A percentile compares a stretch with the other conserved stretches of the same genome.
phyloP scores from a whole-genome alignment of 1,140 invertebrate species.

The Drosophila micromelanica region DNA sequence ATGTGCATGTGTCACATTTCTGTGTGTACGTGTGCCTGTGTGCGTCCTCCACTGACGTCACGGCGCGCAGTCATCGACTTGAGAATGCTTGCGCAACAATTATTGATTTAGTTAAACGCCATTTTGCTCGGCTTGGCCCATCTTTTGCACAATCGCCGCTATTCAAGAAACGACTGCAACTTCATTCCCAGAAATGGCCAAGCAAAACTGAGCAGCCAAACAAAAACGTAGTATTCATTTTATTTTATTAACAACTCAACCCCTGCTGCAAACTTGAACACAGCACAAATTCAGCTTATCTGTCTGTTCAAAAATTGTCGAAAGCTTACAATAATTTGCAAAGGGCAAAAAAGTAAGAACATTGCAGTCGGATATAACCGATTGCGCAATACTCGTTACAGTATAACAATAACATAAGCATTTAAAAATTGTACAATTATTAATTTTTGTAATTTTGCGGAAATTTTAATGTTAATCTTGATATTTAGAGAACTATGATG shows the following conservation, averaged over 20 bases:
- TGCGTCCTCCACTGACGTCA: slow-evolving; percentile 46
- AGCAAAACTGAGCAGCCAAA: slow-evolving; percentile 50
- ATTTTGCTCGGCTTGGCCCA: not conserved
- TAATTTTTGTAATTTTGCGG: too few species aligned
- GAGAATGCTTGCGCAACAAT: slow-evolving; percentile 73
- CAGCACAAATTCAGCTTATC: slow-evolving; percentile 47
- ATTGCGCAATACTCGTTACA: too few species aligned
- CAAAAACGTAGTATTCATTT: slow-evolving; percentile 58
- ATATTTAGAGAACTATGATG: too few species aligned
- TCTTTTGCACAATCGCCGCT: slow-evolving; percentile 1
- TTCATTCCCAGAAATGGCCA: slow-evolving; percentile 61
- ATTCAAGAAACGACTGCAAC: slow-evolving; percentile 42
- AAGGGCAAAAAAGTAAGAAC: slow-evolving; percentile 35
- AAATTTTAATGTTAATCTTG: too few species aligned
- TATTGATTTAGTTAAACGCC: slow-evolving; percentile 64
- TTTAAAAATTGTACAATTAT: too few species aligned
- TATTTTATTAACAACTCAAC: slow-evolving; percentile 22
- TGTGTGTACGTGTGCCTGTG: not conserved
- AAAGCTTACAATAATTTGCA: slow-evolving; percentile 47
- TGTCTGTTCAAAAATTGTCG: slow-evolving; percentile 29
- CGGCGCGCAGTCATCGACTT: slow-evolving; percentile 43
- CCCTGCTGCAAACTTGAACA: not conserved
- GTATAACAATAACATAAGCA: too few species aligned
- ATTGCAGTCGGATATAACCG: too few species aligned
- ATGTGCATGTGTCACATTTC: slow-evolving; percentile 50